Conservation (phyloP, 2,113 vertebrate genomes). For the Pedetes capensis region DNA sequence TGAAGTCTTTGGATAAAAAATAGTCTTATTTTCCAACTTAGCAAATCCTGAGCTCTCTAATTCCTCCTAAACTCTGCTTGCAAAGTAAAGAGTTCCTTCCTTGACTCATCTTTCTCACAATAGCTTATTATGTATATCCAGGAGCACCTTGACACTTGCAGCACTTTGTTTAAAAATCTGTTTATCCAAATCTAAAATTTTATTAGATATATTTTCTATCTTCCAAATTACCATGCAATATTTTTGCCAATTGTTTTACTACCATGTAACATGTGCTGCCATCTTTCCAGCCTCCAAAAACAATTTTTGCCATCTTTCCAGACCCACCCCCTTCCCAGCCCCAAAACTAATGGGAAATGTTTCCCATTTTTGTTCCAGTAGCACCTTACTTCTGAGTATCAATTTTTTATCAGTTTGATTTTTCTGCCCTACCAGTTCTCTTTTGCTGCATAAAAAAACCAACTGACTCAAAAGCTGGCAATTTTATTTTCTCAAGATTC, state of each 20-base stretch:
- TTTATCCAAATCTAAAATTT: not conserved
- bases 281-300: not conserved
- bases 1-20: not conserved
- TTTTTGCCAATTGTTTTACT: not conserved
- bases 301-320: not conserved
- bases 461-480: not conserved
- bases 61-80: not conserved
- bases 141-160: not conserved
- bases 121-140: not conserved
- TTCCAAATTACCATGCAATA: not conserved
- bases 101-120: not conserved
- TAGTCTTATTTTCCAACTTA: not conserved
- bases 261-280: not conserved
- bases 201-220: not conserved
- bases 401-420: not conserved
- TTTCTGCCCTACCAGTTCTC: not conserved
- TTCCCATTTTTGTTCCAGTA: not conserved
- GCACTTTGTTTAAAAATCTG: not conserved
- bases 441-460: not conserved
- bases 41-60: not conserved
- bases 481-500: not conserved
- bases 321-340: not conserved
- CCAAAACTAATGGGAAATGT: not conserved
- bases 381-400: not conserved
- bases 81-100: slow-evolving; percentile 3